These are phyloP conservation scores for Poecilus cupreus DNA, from an alignment of 2,888 invertebrate genomes.

Conservation along the genomic window DNA sequence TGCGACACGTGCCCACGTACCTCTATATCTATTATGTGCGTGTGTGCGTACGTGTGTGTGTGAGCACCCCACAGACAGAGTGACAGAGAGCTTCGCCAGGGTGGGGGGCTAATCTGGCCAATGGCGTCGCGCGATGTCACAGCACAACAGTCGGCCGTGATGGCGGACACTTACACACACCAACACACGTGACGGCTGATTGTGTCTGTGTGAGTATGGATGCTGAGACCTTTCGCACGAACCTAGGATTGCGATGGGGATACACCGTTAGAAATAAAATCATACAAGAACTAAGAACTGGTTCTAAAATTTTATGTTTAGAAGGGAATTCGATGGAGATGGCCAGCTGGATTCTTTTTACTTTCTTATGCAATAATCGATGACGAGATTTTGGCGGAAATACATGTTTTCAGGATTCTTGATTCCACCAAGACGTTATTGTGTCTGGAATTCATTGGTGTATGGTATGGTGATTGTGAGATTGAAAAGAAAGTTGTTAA, in stretches of 20 bases:
- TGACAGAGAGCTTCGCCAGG: not conserved
- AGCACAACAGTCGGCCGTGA: slow-evolving; percentile 1
- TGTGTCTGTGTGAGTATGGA: not conserved
- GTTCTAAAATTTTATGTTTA: too few relatives aligned
- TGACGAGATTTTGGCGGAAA: too few relatives aligned
- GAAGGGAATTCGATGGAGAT: too few relatives aligned
- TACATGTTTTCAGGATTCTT: too few relatives aligned
- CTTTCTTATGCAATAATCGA: too few relatives aligned
- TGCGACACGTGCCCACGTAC: not conserved
- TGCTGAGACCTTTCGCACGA: not conserved
- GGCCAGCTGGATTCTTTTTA: too few relatives aligned
- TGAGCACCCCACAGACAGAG: not conserved
- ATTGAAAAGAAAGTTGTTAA: too few relatives aligned
- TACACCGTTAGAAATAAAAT: not conserved
- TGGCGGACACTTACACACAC: slow-evolving; percentile 19
- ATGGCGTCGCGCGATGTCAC: slow-evolving; percentile 1
- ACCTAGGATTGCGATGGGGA: too few relatives aligned
- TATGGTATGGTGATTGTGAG: too few relatives aligned
- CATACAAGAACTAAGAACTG: too few relatives aligned
- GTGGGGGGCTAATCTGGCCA: not conserved
- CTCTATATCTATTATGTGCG: not conserved
- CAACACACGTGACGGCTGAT: not conserved
- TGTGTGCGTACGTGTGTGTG: not conserved
- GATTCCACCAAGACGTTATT: too few relatives aligned
- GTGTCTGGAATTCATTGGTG: too few relatives aligned